Evolutionary conservation across 2,888 invertebrate species (phyloP).

Genomic region (Prenolepis imparis): DNA sequence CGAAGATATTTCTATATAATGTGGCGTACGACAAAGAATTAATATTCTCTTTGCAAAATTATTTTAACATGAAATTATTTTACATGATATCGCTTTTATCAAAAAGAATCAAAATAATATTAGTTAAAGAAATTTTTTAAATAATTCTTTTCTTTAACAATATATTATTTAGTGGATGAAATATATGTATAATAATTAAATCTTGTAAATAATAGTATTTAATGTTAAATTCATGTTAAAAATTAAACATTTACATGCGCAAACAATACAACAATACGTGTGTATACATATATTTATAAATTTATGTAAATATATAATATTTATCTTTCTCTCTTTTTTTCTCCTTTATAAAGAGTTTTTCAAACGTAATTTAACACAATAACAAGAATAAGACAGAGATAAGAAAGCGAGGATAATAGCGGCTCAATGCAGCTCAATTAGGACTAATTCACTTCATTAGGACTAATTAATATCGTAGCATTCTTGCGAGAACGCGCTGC

Average conservation of each 20-base stretch:
- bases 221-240: conserved; percentile 14
- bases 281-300: background rate
- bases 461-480: conserved; percentile 30
- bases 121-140: background rate
- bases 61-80: background rate
- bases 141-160: background rate
- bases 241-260: background rate
- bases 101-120: background rate
- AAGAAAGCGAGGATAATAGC: conserved; percentile 11
- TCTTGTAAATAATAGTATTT: background rate
- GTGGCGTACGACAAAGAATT: background rate
- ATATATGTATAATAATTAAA: background rate
- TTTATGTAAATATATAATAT: background rate
- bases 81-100: background rate
- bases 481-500: background rate
- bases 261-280: background rate
- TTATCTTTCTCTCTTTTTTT: background rate
- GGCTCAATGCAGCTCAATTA: conserved; percentile 41
- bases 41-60: background rate
- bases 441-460: conserved; percentile 21
- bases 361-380: conserved; percentile 3
- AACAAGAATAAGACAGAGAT: background rate
- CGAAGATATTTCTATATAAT: background rate
- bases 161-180: background rate
- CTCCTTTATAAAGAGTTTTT: background rate